These are phyloP conservation scores for Lepus timidus DNA, from an alignment of 2,113 vertebrate genomes.

Conservation along the genomic window DNA sequence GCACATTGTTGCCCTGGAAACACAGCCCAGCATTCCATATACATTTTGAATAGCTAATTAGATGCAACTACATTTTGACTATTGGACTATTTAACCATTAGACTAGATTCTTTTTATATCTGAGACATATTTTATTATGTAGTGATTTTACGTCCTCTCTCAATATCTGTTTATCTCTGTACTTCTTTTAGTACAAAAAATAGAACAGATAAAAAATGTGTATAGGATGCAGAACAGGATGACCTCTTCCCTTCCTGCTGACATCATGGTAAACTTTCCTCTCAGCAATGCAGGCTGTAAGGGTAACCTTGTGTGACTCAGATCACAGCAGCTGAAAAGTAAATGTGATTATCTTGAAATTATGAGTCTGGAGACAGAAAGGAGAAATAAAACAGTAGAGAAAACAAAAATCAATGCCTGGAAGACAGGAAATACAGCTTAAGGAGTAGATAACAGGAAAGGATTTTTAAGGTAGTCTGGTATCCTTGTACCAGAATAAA, in stretches of 20 bases:
- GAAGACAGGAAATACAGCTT: background rate
- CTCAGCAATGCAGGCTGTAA: background rate
- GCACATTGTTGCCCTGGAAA: conserved; percentile 68
- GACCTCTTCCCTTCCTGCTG: background rate
- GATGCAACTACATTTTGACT: conserved; percentile 44
- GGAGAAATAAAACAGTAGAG: background rate
- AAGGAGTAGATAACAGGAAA: background rate
- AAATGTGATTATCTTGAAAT: conserved; percentile 47
- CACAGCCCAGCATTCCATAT: background rate
- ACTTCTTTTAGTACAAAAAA: background rate
- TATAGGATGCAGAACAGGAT: background rate
- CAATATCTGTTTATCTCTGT: background rate
- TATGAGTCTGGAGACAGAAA: background rate
- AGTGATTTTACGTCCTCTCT: conserved; percentile 25
- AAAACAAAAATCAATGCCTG: background rate
- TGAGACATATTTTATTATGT: conserved; percentile 38
- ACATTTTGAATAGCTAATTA: conserved; percentile 51
- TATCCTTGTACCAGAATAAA: background rate
- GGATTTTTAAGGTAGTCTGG: background rate
- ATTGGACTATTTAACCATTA: conserved; percentile 38
- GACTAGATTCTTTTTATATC: conserved; percentile 45
- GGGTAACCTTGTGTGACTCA: background rate
- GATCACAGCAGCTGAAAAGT: background rate
- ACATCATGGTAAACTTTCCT: background rate
- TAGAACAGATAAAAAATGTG: background rate